These are phyloP conservation scores for Pygoscelis adeliae DNA, from an alignment of 2,113 vertebrate species.

Conservation along the genomic window DNA sequence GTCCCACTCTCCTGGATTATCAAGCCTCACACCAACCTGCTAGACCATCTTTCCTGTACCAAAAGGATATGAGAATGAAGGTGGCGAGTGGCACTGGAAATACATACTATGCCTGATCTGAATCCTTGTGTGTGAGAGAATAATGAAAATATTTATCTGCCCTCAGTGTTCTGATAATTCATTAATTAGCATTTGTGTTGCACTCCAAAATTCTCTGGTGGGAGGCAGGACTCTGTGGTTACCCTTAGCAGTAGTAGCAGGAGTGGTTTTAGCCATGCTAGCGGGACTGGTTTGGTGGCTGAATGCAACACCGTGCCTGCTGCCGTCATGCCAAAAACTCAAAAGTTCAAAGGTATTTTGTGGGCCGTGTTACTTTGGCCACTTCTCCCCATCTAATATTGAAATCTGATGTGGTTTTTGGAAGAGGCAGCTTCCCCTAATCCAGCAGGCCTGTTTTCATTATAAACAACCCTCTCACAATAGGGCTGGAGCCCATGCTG, in stretches of 20 bases:
- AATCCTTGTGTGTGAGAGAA: not conserved
- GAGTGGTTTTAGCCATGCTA: not conserved
- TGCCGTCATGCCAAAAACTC: not conserved
- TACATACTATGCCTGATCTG: not conserved
- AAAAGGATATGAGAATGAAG: not conserved
- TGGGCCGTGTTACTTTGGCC: not conserved
- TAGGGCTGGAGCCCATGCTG: not conserved
- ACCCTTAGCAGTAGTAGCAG: not conserved
- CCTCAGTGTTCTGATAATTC: not conserved
- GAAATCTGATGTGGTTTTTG: constrained; percentile 11
- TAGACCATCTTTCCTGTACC: not conserved
- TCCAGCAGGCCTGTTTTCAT: not conserved
- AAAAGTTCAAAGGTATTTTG: not conserved
- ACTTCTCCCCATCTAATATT: not conserved
- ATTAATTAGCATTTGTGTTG: not conserved
- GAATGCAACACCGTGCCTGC: accelerated
- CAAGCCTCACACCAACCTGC: not conserved
- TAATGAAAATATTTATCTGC: not conserved
- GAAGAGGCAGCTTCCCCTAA: not conserved
- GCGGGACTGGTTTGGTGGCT: not conserved
- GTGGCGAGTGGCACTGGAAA: not conserved
- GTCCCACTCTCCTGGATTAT: not conserved
- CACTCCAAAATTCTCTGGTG: not conserved
- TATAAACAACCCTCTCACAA: not conserved
- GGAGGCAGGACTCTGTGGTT: not conserved